Conservation (phyloP, 2,797 vertebrate species). For the Falco biarmicus region DNA sequence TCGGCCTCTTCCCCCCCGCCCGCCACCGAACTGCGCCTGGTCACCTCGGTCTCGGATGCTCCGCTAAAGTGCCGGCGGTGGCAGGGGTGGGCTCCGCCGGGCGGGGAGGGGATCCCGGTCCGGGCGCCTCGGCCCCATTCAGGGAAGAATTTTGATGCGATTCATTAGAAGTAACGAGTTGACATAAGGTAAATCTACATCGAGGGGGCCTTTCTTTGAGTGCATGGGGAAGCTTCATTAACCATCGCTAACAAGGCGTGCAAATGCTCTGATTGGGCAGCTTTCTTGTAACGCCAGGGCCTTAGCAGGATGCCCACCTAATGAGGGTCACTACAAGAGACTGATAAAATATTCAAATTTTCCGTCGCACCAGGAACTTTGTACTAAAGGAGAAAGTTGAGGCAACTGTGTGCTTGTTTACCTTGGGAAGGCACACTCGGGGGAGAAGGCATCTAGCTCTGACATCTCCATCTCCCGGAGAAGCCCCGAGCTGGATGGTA, state of each 20-base stretch:
- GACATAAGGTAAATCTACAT: slow-evolving; percentile 97
- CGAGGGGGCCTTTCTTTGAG: slow-evolving; percentile 92
- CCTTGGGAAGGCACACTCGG: slow-evolving; percentile 51
- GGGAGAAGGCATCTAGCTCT: slow-evolving; percentile 17
- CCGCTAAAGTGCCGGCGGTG: slow-evolving; percentile 35
- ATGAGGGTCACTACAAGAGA: slow-evolving; percentile 89
- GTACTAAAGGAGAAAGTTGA: slow-evolving; percentile 75
- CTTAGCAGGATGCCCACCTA: slow-evolving; percentile 97
- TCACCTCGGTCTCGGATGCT: slow-evolving; percentile 27
- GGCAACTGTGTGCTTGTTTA: slow-evolving; percentile 75
- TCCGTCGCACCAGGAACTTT: slow-evolving; percentile 79
- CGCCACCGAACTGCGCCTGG: neutral
- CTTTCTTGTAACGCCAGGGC: slow-evolving; percentile 90
- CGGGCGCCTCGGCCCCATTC: slow-evolving; percentile 84
- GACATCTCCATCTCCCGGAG: neutral
- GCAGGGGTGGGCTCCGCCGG: slow-evolving; percentile 45
- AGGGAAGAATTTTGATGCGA: slow-evolving; percentile 81
- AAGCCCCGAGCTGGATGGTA: neutral
- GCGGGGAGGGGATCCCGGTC: slow-evolving; percentile 31
- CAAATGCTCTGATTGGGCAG: slow-evolving; percentile 97
- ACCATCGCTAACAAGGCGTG: slow-evolving; percentile 98
- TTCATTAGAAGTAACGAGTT: slow-evolving; percentile 99
- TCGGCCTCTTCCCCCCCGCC: neutral
- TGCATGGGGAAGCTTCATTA: slow-evolving; percentile 94
- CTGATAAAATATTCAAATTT: slow-evolving; percentile 84